Base-by-base conservation (phyloP, 2,888 invertebrate species). In the Ochropleura plecta region DNA sequence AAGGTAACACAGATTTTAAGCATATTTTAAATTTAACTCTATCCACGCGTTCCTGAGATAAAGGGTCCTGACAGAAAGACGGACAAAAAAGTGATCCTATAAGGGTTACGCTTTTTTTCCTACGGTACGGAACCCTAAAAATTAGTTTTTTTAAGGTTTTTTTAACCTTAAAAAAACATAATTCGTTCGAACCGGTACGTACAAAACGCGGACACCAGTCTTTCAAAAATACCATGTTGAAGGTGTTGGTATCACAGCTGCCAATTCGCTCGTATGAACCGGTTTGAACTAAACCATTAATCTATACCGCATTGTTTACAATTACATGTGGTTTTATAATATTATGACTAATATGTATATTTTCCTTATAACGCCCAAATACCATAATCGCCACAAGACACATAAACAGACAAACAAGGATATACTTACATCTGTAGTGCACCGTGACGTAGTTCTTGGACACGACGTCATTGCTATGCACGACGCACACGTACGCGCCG, bases 401-500 rank as follows among this genome's bases (percentile, higher is more conserved):
- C 18, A 48, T 20, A 62, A 51, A 67, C 12, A 76, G 3, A 70
- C 18, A 49, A 62, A 73, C 48, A 73, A 63, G 40, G 60, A 68
- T 69, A 94, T 62, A 62, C 94, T 94, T 89, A 97, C 97, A 93
- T 93, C 93, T 96, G 89, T 97, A 97, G 83, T 95, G 95, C 8
- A 97, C 93, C 64, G 94, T 95, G 86, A 97, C 97, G 85, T 93
- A 93, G 88, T 94, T 94, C 79, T 94, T 93, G 16, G 96, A 96
- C 71, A 95, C 95, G 81, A 95, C 95, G 85, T 97, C 97, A 82
- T 97, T 97, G 93, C 97, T 98, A 93, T 97, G 98, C 79, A 98
- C 97, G 71, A 97, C 97, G 93, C 98, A 98, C 82, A 97, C 97
- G 91, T 98, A 98, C 70, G 97, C 97, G 63, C 98, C 98, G 92